Conservation (phyloP, 1,140 invertebrate species). For the Palaemon carinicauda region DNA sequence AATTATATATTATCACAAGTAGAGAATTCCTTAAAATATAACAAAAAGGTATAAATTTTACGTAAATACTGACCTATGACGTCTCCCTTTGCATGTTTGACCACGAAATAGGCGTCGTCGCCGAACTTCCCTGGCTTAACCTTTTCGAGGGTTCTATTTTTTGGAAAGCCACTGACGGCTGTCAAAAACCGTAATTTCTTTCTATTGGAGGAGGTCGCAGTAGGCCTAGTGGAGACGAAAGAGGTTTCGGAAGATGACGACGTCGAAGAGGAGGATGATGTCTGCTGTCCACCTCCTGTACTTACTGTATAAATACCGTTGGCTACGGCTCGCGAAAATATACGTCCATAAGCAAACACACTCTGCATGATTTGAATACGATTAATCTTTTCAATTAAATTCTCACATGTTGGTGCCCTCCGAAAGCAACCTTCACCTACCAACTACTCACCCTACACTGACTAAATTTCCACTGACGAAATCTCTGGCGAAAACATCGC, state of each 20-base stretch:
- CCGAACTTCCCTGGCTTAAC: slow-evolving; percentile 56
- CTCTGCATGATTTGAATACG: slow-evolving; percentile 53
- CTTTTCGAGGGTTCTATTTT: slow-evolving; percentile 51
- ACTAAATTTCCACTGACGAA: neutral
- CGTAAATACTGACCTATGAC: slow-evolving; percentile 59
- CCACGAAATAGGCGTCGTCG: slow-evolving; percentile 57
- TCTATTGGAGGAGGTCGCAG: neutral
- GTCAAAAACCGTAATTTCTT: slow-evolving; percentile 54
- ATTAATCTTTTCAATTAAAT: slow-evolving; percentile 25
- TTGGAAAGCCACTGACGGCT: slow-evolving; percentile 57
- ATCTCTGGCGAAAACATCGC: no score
- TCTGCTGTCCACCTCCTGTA: slow-evolving; percentile 17
- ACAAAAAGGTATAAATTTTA: no score
- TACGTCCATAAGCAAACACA: slow-evolving; percentile 57
- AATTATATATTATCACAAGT: no score
- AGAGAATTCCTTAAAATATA: no score
- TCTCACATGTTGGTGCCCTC: neutral
- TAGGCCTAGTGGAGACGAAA: neutral
- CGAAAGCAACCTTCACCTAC: neutral
- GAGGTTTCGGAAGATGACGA: neutral
- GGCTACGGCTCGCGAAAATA: slow-evolving; percentile 56
- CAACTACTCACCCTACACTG: neutral
- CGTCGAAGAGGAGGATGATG: neutral
- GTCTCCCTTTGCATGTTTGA: slow-evolving; percentile 54
- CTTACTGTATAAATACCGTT: slow-evolving; percentile 54